Percentiles rank a stretch among this genome's conserved stretches.
phyloP scores from a whole-genome alignment of 2,888 invertebrate species.

The Sphaeridia pumilis region DNA sequence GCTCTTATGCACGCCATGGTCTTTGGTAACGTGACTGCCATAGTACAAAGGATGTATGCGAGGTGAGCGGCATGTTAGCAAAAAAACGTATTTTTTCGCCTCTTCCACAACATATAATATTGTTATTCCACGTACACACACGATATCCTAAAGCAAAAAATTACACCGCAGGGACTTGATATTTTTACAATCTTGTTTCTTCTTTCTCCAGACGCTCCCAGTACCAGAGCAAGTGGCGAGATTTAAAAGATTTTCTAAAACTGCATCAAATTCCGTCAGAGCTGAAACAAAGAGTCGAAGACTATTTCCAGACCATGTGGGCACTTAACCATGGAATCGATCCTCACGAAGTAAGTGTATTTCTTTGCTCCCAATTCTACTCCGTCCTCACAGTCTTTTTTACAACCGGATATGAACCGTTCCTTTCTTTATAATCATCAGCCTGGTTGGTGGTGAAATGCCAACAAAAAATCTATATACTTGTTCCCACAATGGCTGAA shows the following conservation, averaged over 20 bases:
- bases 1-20: constrained; percentile 97
- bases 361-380: constrained; percentile 7
- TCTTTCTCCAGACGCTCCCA: constrained; percentile 67
- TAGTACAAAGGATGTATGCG: constrained; percentile 86
- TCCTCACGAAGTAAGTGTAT: constrained; percentile 74
- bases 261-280: constrained; percentile 92
- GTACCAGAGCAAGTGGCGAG: constrained; percentile 88
- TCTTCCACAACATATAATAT: neutral
- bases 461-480: no score
- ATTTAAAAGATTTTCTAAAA: constrained; percentile 86
- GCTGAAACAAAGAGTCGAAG: constrained; percentile 88
- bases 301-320: constrained; percentile 97
- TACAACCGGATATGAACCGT: no score
- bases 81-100: neutral
- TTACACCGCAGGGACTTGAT: no score
- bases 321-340: constrained; percentile 94
- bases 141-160: no score
- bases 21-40: constrained; percentile 94
- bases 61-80: no score
- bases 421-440: neutral
- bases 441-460: no score
- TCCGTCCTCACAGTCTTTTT: no score
- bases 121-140: no score
- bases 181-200: no score
- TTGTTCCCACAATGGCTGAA: no score